Evolutionary conservation across 2,888 invertebrate species (phyloP).

Genomic region (Elegia similella): DNA sequence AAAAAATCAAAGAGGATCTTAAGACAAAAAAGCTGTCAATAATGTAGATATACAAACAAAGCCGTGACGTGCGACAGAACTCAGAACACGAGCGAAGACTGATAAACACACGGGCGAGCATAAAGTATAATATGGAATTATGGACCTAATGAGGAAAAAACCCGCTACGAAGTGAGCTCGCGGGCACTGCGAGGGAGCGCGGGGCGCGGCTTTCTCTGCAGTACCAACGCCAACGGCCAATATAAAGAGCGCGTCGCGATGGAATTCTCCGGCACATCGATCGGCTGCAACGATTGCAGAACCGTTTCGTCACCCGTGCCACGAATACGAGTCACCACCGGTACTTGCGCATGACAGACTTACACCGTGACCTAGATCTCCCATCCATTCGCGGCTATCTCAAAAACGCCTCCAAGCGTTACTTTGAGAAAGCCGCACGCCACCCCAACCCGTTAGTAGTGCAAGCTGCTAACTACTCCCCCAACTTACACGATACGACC

Average conservation of each 20-base stretch:
- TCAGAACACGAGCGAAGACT: slow-evolving; percentile 56
- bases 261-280: slow-evolving; percentile 78
- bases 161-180: slow-evolving; percentile 66
- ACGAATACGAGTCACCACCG: too few relatives aligned
- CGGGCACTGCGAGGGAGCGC: slow-evolving; percentile 61
- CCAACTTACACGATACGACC: too few relatives aligned
- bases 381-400: too few relatives aligned
- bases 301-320: too few relatives aligned
- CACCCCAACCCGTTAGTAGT: too few relatives aligned
- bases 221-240: slow-evolving; percentile 61
- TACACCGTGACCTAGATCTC: too few relatives aligned
- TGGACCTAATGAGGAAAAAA: slow-evolving; percentile 80
- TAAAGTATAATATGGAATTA: slow-evolving; percentile 67
- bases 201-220: slow-evolving; percentile 78
- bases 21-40: slow-evolving; percentile 23
- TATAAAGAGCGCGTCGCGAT: slow-evolving; percentile 78
- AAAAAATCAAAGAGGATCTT: slow-evolving; percentile 1
- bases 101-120: slow-evolving; percentile 69
- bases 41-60: slow-evolving; percentile 38
- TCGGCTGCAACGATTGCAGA: too few relatives aligned
- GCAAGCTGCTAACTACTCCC: too few relatives aligned
- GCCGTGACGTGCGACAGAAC: slow-evolving; percentile 43
- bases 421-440: too few relatives aligned
- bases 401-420: too few relatives aligned
- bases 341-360: too few relatives aligned